phyloP scores from a whole-genome alignment of 2,113 vertebrate species.

The Thalassarche chlororhynchos region DNA sequence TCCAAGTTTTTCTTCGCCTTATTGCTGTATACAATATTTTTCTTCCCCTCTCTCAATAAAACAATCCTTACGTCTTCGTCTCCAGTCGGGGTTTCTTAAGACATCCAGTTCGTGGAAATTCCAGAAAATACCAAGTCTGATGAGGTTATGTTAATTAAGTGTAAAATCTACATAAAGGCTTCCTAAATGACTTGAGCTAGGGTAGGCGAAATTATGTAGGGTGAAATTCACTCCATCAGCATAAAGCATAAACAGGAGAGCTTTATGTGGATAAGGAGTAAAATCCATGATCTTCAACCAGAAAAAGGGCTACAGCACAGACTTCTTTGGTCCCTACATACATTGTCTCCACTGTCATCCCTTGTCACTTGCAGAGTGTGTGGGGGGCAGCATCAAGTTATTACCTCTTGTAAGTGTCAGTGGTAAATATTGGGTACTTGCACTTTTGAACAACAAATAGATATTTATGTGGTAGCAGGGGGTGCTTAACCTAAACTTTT shows the following conservation, averaged over 20 bases:
- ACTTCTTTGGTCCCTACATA: background rate
- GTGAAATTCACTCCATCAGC: constrained; percentile 56
- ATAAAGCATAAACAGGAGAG: constrained; percentile 45
- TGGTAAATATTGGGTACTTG: background rate
- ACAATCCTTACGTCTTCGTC: background rate
- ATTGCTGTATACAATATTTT: constrained; percentile 47
- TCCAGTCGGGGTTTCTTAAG: background rate
- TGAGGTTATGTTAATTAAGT: constrained; percentile 46
- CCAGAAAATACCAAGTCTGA: constrained; percentile 18
- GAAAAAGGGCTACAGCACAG: background rate
- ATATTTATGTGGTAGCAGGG: background rate
- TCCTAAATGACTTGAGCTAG: constrained; percentile 59
- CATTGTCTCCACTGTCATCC: background rate
- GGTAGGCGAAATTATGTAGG: constrained; percentile 41
- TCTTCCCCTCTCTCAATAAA: constrained; percentile 14
- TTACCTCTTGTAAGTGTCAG: background rate
- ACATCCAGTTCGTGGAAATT: constrained; percentile 26
- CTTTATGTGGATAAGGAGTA: background rate
- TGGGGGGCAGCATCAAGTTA: background rate
- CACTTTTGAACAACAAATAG: background rate
- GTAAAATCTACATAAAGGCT: constrained; percentile 61
- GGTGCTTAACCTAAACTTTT: background rate
- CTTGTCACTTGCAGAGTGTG: background rate
- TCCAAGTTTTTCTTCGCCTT: constrained; percentile 43
- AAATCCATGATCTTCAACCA: constrained; percentile 7